Base-by-base conservation (phyloP, 2,888 invertebrate species). In the Calameuta filiformis region DNA sequence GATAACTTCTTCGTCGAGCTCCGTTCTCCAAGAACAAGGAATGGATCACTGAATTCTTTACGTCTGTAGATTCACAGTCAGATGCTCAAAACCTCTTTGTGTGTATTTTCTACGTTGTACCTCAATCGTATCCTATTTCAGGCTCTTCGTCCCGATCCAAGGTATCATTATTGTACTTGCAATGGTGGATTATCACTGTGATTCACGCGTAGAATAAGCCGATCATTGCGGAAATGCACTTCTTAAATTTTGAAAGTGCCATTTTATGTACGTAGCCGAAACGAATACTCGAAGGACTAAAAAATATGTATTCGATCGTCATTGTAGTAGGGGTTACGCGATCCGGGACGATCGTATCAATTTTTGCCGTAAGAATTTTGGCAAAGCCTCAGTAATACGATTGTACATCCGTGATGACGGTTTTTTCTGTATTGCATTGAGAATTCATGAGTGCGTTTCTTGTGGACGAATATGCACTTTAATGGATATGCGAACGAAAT, bases 201-300 rank as follows among this genome's bases (percentile, higher is more conserved):
- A 71, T 71, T 34, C 12, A 71, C 34, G 12, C 31, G 12, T 34
- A 30, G 71, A 40, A 74, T 77, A 75, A 77, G 79, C 79, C 77
- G 77, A 79, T 77, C 79, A 75, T 77, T 73, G 77, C 40, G 68
- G 74, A 76, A 75, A 73, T 79, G 80, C 80, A 80, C 80, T 80
- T 80, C 74, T 23, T 75, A 75, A 56, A 79, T 37, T 73, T 74
- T 68, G 73, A 68, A 77, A 79, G 79, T 80, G 79, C 77, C 79
- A 79, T 79, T 77, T 56, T 56, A 56, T 23, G 23, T 76, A 75
- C 71, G 73, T 71, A 77, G 68, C 34, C 40, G 30, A 73, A 69
- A 40, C 69, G 71, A 78, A 69, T 73, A 34, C 23, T 69, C 73
- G 73, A 71, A 71, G 34, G 34, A 71, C 31, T 34, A 3, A 30